Evolutionary conservation across 1,140 invertebrate species (phyloP), one percentile per base, ranked within the genome.

Genomic region (Steinernema feltiae): DNA sequence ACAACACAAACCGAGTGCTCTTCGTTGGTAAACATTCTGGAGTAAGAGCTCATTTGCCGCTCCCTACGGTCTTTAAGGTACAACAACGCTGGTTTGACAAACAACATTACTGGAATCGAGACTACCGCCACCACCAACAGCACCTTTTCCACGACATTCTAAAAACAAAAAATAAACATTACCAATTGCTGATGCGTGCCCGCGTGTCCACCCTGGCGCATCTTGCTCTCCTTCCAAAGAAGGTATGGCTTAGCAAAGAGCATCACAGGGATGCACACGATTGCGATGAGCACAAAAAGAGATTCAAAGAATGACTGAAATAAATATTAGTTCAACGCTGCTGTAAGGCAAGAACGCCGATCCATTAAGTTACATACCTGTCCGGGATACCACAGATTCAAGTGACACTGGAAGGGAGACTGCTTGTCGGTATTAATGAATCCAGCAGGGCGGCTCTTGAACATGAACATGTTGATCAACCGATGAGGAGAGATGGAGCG

Each of bases 231-330:
- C 74, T 85, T 81, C 82, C 83, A 86, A 31, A 85, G 71, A 70
- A 79, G 76, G 30, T 96, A 85, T 0, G 96, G 96, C 88, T 96
- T 98, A 7, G 92, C 92, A 12, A 96, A 87, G 74, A 98, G 89
- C 92, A 99, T 93, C 84, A 94, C 91, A 0, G 95, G 96, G 29
- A 98, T 91, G 86, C 95, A 97, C 30, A 91, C 80, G 0, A 96
- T 81, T 0, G 91, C 93, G 0, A 92, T 75, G 12, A 92, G 84
- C 1, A 95, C 90, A 70, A 94, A 91, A 53, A 91, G 86, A 30
- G 88, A 88, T 87, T 97, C 93, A 76, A 85, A 86, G 79, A 85
- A 85, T 17, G 76, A 76, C 83, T 85, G 73, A 84, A 84, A 82
- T 24, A 30, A n/a, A 74, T 18, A 7, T 29, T 0, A 77, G 24